Conservation (phyloP, 2,113 vertebrate species). For the Leptocoma aspasia region DNA sequence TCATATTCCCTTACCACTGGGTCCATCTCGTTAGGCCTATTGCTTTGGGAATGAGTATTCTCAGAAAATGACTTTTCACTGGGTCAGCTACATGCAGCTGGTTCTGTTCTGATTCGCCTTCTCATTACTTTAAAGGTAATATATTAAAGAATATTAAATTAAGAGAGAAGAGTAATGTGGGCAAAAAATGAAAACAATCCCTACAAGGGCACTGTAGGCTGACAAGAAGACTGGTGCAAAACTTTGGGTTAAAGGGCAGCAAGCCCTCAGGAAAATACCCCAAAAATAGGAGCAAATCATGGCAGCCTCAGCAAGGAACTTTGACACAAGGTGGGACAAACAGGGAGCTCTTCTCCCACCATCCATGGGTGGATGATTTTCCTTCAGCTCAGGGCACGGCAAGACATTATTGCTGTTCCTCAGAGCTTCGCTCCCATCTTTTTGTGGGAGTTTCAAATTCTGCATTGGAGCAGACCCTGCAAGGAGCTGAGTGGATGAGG, state of each 20-base stretch:
- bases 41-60: neutral
- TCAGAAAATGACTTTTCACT: neutral
- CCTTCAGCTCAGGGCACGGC: neutral
- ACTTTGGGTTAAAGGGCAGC: neutral
- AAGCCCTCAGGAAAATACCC: neutral
- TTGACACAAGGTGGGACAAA: neutral
- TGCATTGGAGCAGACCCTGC: neutral
- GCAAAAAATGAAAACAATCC: neutral
- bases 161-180: neutral
- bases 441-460: neutral
- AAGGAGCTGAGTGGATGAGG: neutral
- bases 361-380: no score
- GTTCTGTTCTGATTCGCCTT: neutral
- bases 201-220: neutral
- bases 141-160: neutral
- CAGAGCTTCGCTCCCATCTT: neutral
- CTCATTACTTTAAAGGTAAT: neutral
- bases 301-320: neutral
- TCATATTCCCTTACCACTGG: neutral
- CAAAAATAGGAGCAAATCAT: rapidly evolving
- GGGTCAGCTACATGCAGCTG: neutral
- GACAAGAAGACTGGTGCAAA: neutral
- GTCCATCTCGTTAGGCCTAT: neutral
- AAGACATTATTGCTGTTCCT: neutral
- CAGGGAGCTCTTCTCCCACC: neutral